These are phyloP conservation scores for Medauroidea extradentata DNA, from an alignment of 1,140 invertebrate species.

Conservation along the genomic window DNA sequence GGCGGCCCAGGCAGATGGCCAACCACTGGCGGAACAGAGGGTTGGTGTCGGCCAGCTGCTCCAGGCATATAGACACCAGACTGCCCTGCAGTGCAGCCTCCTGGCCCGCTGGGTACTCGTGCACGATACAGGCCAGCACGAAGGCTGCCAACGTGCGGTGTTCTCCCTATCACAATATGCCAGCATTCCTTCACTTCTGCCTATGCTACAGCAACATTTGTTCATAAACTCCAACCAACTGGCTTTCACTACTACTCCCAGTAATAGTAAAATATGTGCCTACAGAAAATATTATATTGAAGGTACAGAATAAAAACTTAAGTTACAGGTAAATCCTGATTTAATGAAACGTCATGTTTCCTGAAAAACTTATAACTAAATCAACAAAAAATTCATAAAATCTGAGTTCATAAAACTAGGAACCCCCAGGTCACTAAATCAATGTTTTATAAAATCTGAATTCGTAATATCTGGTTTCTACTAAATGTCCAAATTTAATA, in stretches of 20 bases:
- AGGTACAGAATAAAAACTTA: not conserved
- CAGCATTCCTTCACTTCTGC: not conserved
- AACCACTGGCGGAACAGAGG: conserved; percentile 83
- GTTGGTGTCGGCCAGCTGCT: conserved; percentile 64
- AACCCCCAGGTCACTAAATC: too few species aligned
- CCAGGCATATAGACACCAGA: conserved; percentile 83
- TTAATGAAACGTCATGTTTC: not conserved
- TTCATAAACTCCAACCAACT: too few species aligned
- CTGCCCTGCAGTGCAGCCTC: conserved; percentile 81
- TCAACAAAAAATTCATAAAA: too few species aligned
- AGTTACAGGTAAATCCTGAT: not conserved
- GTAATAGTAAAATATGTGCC: not conserved
- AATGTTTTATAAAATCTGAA: too few species aligned
- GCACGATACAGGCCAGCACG: conserved; percentile 88
- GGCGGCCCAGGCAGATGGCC: conserved; percentile 84
- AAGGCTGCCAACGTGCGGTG: conserved; percentile 88
- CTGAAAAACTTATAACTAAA: too few species aligned
- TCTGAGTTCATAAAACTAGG: too few species aligned
- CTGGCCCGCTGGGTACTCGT: conserved; percentile 81
- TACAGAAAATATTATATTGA: not conserved
- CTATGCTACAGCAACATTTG: not conserved
- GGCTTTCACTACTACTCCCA: too few species aligned
- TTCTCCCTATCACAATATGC: conserved; percentile 58
- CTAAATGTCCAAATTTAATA: too few species aligned
- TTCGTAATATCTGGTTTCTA: too few species aligned